Percentiles rank a stretch among this genome's conserved stretches.
Evolutionary conservation across 2,113 vertebrate species (phyloP).

Genomic region (Loxodonta africana): DNA sequence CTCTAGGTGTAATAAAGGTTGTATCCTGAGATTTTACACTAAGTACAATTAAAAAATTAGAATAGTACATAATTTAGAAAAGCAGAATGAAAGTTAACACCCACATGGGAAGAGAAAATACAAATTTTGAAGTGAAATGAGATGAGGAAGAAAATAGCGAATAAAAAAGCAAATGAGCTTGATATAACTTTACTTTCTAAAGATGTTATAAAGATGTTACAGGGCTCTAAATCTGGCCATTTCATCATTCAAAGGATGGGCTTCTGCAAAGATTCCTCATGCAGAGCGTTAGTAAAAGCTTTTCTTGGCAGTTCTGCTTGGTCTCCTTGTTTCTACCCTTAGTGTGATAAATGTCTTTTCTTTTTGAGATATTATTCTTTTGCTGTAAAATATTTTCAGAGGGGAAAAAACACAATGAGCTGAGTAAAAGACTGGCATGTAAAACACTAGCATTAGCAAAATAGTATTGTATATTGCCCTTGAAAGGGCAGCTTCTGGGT

Average conservation of each 20-base stretch:
- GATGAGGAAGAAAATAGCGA: not conserved
- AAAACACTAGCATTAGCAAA: constrained; percentile 83
- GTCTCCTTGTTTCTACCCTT: constrained; percentile 53
- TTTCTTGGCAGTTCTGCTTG: constrained; percentile 58
- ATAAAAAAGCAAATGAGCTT: constrained; percentile 51
- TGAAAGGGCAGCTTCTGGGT: constrained; percentile 60
- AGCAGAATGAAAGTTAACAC: constrained; percentile 56
- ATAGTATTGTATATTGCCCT: constrained; percentile 48
- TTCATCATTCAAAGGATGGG: not conserved
- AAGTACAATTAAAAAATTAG: constrained; percentile 45
- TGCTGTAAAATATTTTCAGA: constrained; percentile 73
- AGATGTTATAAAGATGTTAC: not conserved
- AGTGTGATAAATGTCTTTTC: constrained; percentile 71
- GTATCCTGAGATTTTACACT: constrained; percentile 16
- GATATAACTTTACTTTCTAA: not conserved
- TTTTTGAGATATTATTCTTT: constrained; percentile 77
- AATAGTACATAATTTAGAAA: constrained; percentile 26
- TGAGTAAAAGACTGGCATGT: constrained; percentile 78
- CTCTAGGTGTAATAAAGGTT: rapidly evolving
- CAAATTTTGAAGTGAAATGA: constrained; percentile 37
- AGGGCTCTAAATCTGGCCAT: not conserved
- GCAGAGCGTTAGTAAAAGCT: constrained; percentile 47
- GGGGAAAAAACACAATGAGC: constrained; percentile 60
- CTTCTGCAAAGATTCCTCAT: not conserved
- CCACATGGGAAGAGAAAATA: not conserved